phyloP scores from a whole-genome alignment of 2,888 invertebrate species.

The Onthophagus sagittarius region DNA sequence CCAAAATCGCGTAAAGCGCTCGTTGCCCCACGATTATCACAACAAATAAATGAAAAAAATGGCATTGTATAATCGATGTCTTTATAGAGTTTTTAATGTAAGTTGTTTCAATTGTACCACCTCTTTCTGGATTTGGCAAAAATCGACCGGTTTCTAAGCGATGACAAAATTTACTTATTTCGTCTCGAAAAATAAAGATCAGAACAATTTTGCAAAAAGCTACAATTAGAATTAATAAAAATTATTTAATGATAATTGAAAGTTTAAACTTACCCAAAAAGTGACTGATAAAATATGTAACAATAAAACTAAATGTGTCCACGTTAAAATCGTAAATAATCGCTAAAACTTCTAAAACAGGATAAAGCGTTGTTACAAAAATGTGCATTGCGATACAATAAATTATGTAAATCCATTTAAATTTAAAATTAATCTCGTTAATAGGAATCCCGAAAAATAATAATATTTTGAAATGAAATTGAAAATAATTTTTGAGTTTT shows the following conservation, averaged over 20 bases:
- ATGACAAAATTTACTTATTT: slow-evolving; percentile 16
- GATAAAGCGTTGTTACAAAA: slow-evolving; percentile 10
- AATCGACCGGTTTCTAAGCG: slow-evolving; percentile 19
- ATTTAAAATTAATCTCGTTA: not conserved
- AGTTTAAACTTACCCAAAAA: slow-evolving; percentile 7
- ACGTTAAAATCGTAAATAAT: slow-evolving; percentile 5
- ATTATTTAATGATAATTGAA: not conserved
- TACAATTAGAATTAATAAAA: not conserved
- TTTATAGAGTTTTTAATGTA: slow-evolving; percentile 18
- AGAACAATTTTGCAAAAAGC: slow-evolving; percentile 1
- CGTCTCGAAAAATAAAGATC: slow-evolving; percentile 17
- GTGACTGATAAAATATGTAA: slow-evolving; percentile 14
- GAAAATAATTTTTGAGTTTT: slow-evolving; percentile 13
- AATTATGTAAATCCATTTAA: slow-evolving; percentile 3
- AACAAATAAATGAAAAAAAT: slow-evolving; percentile 19
- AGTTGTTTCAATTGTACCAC: slow-evolving; percentile 19
- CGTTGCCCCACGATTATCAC: slow-evolving; percentile 18
- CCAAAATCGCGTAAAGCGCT: slow-evolving; percentile 12
- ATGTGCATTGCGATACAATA: not conserved
- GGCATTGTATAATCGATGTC: slow-evolving; percentile 16
- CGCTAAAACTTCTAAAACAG: not conserved
- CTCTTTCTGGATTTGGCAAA: slow-evolving; percentile 18
- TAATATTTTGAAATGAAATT: slow-evolving; percentile 12
- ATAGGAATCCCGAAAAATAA: slow-evolving; percentile 10
- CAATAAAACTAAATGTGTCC: slow-evolving; percentile 11